Evolutionary conservation across 2,797 vertebrate species (phyloP), one percentile per base, ranked within the genome.

Genomic region (Paedocypris micromegethes): DNA sequence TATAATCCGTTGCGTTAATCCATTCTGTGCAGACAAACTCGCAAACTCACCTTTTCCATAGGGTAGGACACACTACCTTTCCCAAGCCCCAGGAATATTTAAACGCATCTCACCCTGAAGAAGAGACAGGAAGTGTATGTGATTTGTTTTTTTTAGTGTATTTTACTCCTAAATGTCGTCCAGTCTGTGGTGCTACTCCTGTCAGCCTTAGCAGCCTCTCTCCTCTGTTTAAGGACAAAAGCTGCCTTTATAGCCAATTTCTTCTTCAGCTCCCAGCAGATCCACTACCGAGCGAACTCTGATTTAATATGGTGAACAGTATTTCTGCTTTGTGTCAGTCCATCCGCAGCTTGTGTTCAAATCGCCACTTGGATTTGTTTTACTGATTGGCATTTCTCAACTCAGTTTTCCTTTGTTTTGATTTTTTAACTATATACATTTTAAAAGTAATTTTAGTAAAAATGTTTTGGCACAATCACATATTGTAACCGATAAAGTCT

Each of bases 291-390:
- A 83, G 68, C 81, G 80, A 85, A 79, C 79, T 65, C 78, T 82
- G 80, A 64, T 81, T 69, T 78, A 76, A 81, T 84, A 84, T 88
- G 82, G 88, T 83, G 82, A 77, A 72, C 84, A 77, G 68, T 73
- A 57, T 83, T 79, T 61, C 65, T 86, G 81, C 86, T 83, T 87
- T 77, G 89, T 80, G 86, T 75, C 75, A 83, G 79, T 79, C 82
- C 68, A 79, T 83, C 72, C 72, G 81, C 80, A 78, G 76, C 79
- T 80, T 77, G 73, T 77, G 67, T 69, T 69, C 47, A 82, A 76
- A 55, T 49, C 61, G 48, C 41, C 49, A 60, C 64, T 73, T 73
- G 68, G 40, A 73, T 64, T 70, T 6, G 77, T 78, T 81, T 76
- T 75, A 75, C 82, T 23, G 23, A 23, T 23, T 23, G 23, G 23